A percentile compares a stretch with the other conserved stretches of the same genome.
Conservation (phyloP, 2,888 invertebrate genomes). For the Rotaria magnacalcarata region DNA sequence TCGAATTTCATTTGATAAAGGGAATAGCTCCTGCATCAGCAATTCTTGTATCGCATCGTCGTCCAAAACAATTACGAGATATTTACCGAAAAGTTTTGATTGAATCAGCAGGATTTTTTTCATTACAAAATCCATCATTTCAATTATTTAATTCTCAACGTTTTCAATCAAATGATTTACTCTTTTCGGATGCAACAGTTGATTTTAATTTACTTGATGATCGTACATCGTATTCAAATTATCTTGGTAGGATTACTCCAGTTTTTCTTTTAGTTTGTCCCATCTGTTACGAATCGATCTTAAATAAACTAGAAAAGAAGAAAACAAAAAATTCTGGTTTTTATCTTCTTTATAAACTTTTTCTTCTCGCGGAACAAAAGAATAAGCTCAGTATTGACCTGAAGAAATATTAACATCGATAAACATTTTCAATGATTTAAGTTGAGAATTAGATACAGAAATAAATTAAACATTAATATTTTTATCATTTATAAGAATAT, state of each 20-base stretch:
- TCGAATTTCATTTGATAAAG: background rate
- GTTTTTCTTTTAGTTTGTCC: background rate
- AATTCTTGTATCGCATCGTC: slow-evolving; percentile 17
- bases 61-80: slow-evolving; percentile 32
- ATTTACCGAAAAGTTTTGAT: background rate
- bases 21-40: background rate
- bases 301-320: too few relatives aligned
- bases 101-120: background rate
- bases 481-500: too few relatives aligned
- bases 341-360: too few relatives aligned
- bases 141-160: slow-evolving; percentile 41
- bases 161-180: slow-evolving; percentile 37
- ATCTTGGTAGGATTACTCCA: slow-evolving; percentile 38
- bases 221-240: slow-evolving; percentile 39
- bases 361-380: too few relatives aligned
- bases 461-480: too few relatives aligned
- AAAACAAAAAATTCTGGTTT: too few relatives aligned
- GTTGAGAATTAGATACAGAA: too few relatives aligned
- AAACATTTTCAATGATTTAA: too few relatives aligned
- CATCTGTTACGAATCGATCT: too few relatives aligned
- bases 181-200: slow-evolving; percentile 42
- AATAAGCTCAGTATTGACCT: too few relatives aligned
- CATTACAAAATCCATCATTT: slow-evolving; percentile 2
- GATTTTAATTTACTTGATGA: slow-evolving; percentile 41
- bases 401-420: too few relatives aligned